Conservation (phyloP, 2,888 invertebrate species). For the Eristalis intricaria region DNA sequence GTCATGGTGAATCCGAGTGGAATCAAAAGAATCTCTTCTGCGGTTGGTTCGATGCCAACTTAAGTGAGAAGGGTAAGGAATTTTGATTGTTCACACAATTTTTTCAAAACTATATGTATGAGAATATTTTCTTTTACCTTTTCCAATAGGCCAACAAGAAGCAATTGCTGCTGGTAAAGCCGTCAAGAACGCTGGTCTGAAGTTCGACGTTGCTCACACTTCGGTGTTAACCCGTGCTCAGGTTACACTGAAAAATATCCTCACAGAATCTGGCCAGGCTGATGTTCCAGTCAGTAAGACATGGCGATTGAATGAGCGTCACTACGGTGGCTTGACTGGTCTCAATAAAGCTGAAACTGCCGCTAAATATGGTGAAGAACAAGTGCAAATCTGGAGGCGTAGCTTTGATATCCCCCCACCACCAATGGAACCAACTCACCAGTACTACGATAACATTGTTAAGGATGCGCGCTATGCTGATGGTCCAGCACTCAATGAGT, state of each 20-base stretch:
- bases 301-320: constrained; percentile 94
- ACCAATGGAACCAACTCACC: constrained; percentile 89
- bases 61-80: constrained; percentile 86
- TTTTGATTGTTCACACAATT: not conserved
- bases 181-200: constrained; percentile 87
- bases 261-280: constrained; percentile 87
- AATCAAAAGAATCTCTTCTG: constrained; percentile 89
- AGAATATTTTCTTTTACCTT: not conserved
- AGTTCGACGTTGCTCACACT: constrained; percentile 91
- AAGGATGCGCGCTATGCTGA: constrained; percentile 89
- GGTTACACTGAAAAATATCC: constrained; percentile 87
- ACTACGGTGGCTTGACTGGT: constrained; percentile 94
- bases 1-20: constrained; percentile 90
- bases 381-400: constrained; percentile 92
- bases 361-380: constrained; percentile 92
- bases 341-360: constrained; percentile 94
- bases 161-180: constrained; percentile 87
- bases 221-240: constrained; percentile 92
- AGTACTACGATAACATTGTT: constrained; percentile 89
- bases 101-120: not conserved
- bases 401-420: constrained; percentile 94
- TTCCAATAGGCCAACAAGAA: constrained; percentile 78
- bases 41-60: constrained; percentile 88
- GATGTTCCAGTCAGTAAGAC: constrained; percentile 88
- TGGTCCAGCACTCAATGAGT: constrained; percentile 89